Percentiles rank a stretch among this genome's conserved stretches.
These are phyloP conservation scores for Callimorpha dominula DNA, from an alignment of 2,888 invertebrate species.

Conservation along the genomic window DNA sequence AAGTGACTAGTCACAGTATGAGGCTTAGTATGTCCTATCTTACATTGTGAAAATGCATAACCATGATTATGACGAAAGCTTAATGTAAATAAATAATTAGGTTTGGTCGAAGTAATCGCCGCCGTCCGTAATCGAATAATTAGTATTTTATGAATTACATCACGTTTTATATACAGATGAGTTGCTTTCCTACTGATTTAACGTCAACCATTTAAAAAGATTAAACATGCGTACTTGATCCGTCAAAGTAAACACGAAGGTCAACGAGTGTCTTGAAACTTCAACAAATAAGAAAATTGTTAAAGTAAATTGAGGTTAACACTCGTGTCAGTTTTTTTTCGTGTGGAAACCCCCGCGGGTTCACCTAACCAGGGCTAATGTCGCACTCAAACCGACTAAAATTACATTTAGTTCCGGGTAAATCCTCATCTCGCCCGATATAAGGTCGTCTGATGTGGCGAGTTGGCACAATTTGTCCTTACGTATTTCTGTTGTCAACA, in stretches of 20 bases:
- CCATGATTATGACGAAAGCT: not conserved
- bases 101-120: not conserved
- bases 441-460: no score
- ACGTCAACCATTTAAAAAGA: not conserved
- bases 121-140: not conserved
- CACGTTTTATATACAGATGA: no score
- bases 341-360: not conserved
- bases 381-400: no score
- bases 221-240: not conserved
- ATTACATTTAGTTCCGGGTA: no score
- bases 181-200: not conserved
- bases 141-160: not conserved
- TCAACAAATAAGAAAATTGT: not conserved
- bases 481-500: no score
- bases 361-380: no score
- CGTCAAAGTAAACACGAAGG: not conserved
- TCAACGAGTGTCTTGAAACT: not conserved
- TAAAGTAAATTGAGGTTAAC: not conserved
- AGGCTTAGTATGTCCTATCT: not conserved
- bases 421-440: no score
- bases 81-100: not conserved
- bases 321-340: not conserved
- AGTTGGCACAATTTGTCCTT: no score
- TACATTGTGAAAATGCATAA: not conserved
- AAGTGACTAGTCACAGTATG: not conserved